Evolutionary conservation across 1,140 invertebrate species (phyloP).

Genomic region (Heliothis virescens): DNA sequence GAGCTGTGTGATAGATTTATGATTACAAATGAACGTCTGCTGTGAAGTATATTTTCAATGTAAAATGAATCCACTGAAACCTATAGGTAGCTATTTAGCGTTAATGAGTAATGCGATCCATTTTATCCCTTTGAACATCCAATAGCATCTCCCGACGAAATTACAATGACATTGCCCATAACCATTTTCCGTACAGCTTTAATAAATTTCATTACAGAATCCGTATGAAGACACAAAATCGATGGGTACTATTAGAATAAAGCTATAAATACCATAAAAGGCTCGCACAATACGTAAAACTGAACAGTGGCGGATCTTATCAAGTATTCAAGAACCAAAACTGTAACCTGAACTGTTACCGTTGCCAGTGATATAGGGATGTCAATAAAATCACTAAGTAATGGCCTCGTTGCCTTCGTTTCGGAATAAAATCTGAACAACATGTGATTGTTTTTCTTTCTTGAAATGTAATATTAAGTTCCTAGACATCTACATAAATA

Average conservation of each 20-base stretch:
- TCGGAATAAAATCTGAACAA: constrained; percentile 13
- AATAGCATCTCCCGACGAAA: neutral
- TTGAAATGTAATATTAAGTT: neutral
- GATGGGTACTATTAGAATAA: constrained; percentile 53
- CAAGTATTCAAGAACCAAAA: constrained; percentile 55
- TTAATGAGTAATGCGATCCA: neutral
- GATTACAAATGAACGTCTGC: neutral
- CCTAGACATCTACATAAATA: too few species aligned
- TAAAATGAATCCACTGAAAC: neutral
- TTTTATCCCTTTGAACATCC: constrained; percentile 3
- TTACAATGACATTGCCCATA: neutral
- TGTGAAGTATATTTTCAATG: neutral
- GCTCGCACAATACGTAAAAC: constrained; percentile 55
- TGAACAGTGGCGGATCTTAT: constrained; percentile 51
- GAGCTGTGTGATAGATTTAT: constrained; percentile 27
- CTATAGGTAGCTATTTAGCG: neutral
- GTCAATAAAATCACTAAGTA: constrained; percentile 42
- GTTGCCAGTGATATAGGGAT: constrained; percentile 32
- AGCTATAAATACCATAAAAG: constrained; percentile 59
- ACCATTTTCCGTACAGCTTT: constrained; percentile 2
- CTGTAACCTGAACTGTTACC: constrained; percentile 22
- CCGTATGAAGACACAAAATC: constrained; percentile 44
- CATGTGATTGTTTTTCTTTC: neutral
- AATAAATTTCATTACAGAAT: constrained; percentile 18
- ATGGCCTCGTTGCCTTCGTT: constrained; percentile 21